Percentiles rank a stretch among this genome's conserved stretches.
Conservation (phyloP, 2,888 invertebrate species). For the Podabrus alpinus region DNA sequence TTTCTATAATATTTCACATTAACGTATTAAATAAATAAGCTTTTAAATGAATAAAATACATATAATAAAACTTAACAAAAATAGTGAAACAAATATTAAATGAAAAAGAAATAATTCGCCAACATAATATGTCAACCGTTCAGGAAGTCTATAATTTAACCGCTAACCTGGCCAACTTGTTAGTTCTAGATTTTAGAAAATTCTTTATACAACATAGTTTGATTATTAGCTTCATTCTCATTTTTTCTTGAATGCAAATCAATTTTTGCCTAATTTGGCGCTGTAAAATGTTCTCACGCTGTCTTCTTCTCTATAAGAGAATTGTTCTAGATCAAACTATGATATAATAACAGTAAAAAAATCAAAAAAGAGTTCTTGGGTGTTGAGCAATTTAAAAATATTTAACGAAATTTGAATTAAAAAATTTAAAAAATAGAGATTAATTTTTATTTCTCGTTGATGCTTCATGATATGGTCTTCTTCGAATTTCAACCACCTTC, state of each 20-base stretch:
- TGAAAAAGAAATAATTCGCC: too few species aligned
- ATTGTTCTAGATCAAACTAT: background rate
- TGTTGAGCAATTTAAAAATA: background rate
- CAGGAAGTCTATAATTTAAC: too few species aligned
- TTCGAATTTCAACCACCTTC: constrained; percentile 16
- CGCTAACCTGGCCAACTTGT: too few species aligned
- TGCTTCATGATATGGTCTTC: background rate
- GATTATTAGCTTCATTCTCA: background rate
- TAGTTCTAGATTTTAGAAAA: too few species aligned
- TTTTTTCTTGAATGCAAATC: background rate
- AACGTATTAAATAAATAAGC: too few species aligned
- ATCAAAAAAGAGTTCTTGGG: background rate
- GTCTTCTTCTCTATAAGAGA: background rate
- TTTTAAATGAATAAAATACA: too few species aligned
- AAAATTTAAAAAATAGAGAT: background rate
- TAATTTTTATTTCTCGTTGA: background rate
- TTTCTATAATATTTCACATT: too few species aligned
- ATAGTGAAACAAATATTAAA: too few species aligned
- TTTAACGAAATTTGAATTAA: background rate
- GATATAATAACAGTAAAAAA: background rate
- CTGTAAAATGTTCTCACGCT: background rate
- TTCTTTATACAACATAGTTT: too few species aligned
- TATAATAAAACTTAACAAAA: too few species aligned
- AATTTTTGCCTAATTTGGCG: background rate
- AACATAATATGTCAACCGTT: too few species aligned